Evolutionary conservation across 2,888 invertebrate genomes (phyloP).

Genomic region (Mellilla xanthometata): DNA sequence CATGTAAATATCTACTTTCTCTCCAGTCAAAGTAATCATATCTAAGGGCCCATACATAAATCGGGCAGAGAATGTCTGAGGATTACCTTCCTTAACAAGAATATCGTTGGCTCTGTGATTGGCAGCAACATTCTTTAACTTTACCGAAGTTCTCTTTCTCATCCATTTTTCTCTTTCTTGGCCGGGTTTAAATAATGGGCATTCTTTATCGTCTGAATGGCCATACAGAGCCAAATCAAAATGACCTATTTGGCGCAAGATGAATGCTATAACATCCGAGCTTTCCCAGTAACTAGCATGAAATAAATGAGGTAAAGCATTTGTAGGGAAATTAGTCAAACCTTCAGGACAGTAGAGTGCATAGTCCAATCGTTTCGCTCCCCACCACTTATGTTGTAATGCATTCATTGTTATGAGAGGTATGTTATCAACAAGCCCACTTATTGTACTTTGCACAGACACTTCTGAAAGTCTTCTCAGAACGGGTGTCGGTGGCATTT

Average conservation of each 20-base stretch:
- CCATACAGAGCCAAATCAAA: conserved; percentile 86
- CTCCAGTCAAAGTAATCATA: conserved; percentile 96
- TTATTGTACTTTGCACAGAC: conserved; percentile 96
- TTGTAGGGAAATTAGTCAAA: conserved; percentile 96
- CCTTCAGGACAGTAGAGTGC: conserved; percentile 99
- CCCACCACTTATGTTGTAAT: conserved; percentile 99
- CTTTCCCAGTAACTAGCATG: conserved; percentile 99
- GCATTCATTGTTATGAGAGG: conserved; percentile 93
- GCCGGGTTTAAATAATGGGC: conserved; percentile 90
- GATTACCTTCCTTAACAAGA: conserved; percentile 95
- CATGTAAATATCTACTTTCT: conserved; percentile 97
- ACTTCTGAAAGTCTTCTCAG: conserved; percentile 93
- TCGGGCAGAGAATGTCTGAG: conserved; percentile 92
- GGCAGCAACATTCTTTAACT: conserved; percentile 98
- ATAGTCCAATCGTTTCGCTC: conserved; percentile 96
- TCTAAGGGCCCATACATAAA: conserved; percentile 99
- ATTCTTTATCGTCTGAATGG: conserved; percentile 90
- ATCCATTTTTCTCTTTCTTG: conserved; percentile 98
- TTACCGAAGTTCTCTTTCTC: conserved; percentile 96
- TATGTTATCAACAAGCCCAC: conserved; percentile 93
- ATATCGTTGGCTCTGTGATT: conserved; percentile 99
- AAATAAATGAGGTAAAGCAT: conserved; percentile 98
- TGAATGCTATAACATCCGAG: conserved; percentile 98
- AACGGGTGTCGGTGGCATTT: conserved; percentile 84
- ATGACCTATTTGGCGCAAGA: conserved; percentile 94